A percentile compares a stretch with the other conserved stretches of the same genome.
These are phyloP conservation scores for Drosophila pullipes DNA, from an alignment of 2,888 invertebrate genomes.

Conservation along the genomic window DNA sequence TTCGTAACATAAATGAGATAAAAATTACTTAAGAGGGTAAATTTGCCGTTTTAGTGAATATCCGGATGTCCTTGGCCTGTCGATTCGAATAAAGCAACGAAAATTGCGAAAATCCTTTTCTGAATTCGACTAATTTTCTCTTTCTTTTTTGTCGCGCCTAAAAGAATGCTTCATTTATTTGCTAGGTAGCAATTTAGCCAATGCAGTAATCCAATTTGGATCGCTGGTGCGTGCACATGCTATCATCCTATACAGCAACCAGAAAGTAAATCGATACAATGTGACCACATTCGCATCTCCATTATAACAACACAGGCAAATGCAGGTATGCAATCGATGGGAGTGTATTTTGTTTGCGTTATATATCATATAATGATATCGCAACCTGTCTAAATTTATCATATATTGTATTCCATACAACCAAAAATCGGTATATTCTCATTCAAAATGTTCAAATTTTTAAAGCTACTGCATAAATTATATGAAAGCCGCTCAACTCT, in stretches of 20 bases:
- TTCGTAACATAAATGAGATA: not conserved
- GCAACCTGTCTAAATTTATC: too few species aligned
- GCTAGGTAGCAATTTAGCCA: too few species aligned
- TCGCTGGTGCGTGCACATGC: not conserved
- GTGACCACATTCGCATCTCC: not conserved
- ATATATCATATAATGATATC: not conserved
- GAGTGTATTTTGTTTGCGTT: not conserved
- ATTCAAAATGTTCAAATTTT: too few species aligned
- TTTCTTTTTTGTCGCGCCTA: not conserved
- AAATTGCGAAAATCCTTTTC: not conserved
- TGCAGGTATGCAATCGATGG: not conserved
- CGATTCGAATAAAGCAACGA: not conserved
- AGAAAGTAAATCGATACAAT: not conserved
- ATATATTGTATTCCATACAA: too few species aligned
- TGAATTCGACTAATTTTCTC: rapidly evolving
- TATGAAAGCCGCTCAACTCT: not conserved
- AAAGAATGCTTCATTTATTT: not conserved
- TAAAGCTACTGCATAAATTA: not conserved
- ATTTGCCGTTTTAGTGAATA: not conserved
- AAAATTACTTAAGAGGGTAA: not conserved
- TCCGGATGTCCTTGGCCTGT: not conserved
- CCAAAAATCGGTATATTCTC: too few species aligned
- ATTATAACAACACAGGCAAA: not conserved
- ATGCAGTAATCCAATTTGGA: not conserved
- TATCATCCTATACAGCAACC: not conserved